phyloP scores from a whole-genome alignment of 2,888 invertebrate species.

The Calameuta idolon region DNA sequence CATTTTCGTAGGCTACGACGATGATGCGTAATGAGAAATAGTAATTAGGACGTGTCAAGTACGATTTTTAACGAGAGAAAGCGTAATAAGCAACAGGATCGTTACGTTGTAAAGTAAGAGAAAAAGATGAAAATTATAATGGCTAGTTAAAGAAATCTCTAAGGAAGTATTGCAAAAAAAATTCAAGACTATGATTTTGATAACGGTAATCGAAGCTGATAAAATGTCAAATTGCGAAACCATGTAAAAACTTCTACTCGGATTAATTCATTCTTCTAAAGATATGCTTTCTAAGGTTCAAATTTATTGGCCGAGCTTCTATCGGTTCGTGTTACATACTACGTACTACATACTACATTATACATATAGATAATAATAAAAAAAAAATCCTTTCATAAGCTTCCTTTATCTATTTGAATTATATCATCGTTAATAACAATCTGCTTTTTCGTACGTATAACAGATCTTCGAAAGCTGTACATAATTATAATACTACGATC shows the following conservation, averaged over 20 bases:
- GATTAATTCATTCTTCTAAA: not conserved
- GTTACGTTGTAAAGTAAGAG: not conserved
- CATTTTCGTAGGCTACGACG: not conserved
- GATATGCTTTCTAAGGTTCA: not conserved
- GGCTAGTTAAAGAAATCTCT: not conserved
- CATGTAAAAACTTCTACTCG: not conserved
- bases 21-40: not conserved
- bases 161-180: not conserved
- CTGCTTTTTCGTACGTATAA: not conserved
- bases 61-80: not conserved
- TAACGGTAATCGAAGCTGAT: not conserved
- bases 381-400: not conserved
- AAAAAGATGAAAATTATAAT: not conserved
- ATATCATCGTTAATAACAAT: not conserved
- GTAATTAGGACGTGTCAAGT: no score
- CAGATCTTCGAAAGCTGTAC: constrained; percentile 3
- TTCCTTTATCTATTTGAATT: not conserved
- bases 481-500: not conserved
- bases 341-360: not conserved
- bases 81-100: not conserved
- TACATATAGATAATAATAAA: not conserved
- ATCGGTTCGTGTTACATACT: not conserved
- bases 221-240: not conserved
- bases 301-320: not conserved
- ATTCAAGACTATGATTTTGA: not conserved